Conservation (phyloP, 2,888 invertebrate genomes). For the Pristionchus exspectatus region DNA sequence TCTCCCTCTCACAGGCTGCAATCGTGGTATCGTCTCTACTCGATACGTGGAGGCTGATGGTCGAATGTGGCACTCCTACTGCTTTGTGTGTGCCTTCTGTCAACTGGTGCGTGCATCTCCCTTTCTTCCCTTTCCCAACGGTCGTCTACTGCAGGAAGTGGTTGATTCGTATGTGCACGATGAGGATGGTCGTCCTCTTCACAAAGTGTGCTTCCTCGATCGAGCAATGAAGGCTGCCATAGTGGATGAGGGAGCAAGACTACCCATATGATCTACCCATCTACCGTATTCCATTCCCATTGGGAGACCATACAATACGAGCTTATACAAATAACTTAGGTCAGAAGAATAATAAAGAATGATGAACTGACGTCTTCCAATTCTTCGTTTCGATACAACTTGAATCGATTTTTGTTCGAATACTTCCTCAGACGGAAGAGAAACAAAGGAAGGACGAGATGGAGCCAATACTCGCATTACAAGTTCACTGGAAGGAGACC, state of each 20-base stretch:
- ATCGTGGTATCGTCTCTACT: constrained; percentile 50
- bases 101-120: constrained; percentile 41
- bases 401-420: background rate
- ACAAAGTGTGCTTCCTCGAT: constrained; percentile 51
- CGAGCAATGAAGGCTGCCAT: constrained; percentile 12
- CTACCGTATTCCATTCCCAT: background rate
- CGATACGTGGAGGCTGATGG: constrained; percentile 45
- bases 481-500: constrained; percentile 14
- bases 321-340: background rate
- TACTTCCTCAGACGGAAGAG: background rate
- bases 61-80: constrained; percentile 49
- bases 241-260: constrained; percentile 47
- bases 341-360: constrained; percentile 9
- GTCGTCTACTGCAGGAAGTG: constrained; percentile 41
- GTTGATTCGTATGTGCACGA: constrained; percentile 35
- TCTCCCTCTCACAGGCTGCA: constrained; percentile 36
- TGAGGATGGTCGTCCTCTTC: constrained; percentile 51
- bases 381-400: constrained; percentile 10
- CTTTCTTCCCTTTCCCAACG: background rate
- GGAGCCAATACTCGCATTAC: background rate
- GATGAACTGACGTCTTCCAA: constrained; percentile 34
- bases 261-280: constrained; percentile 27
- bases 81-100: constrained; percentile 54
- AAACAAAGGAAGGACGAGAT: background rate
- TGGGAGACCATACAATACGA: background rate